Base-by-base conservation (phyloP, 2,888 invertebrate species). In the Patella caerulea region DNA sequence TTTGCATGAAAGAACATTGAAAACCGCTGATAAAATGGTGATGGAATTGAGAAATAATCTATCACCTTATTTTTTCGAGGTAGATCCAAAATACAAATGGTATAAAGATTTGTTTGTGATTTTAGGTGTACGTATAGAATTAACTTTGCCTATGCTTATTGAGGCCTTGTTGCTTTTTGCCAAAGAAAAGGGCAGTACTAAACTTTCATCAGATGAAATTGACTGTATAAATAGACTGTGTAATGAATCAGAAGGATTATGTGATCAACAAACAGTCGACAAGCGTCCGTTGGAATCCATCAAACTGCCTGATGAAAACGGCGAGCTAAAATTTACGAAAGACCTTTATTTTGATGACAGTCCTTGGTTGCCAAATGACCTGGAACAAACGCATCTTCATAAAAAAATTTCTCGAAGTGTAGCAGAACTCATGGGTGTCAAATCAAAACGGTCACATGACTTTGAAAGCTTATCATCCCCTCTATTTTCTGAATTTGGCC, bases 401-500 rank as follows among this genome's bases (percentile, higher is more conserved):
- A 78, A 77, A 5, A 77, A 71, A 15, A 83, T 88, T 29, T 82
- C 86, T 4, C 84, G 75, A 55, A 75, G 82, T 34, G 82, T 83
- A 24, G 86, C 86, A 55, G 85, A 83, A 76, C 80, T 80, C 71
- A 81, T 88, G 14, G 83, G 83, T 19, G 81, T 84, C 3, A 78
- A 78, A 55, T 77, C 78, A 11, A 79, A 82, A 34, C 74, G 79
- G 14, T 74, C 71, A 29, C 73, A 75, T 24, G 74, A 78, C 24
- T 71, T 80, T 3, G 73, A 73, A 24, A 65, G 59, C 12, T 71
- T 70, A 24, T 52, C 59, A 15, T 65, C n/a, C 15, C 56, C 70
- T 14, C 53, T 69, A n/a, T 84, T 82, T 1, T 82, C 86, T n/a
- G 85, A 86, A 9, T 90, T 90, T 81, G 90, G 88, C n/a, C 90